Evolutionary conservation across 2,797 vertebrate species (phyloP).

Genomic region (Scleropages formosus): DNA sequence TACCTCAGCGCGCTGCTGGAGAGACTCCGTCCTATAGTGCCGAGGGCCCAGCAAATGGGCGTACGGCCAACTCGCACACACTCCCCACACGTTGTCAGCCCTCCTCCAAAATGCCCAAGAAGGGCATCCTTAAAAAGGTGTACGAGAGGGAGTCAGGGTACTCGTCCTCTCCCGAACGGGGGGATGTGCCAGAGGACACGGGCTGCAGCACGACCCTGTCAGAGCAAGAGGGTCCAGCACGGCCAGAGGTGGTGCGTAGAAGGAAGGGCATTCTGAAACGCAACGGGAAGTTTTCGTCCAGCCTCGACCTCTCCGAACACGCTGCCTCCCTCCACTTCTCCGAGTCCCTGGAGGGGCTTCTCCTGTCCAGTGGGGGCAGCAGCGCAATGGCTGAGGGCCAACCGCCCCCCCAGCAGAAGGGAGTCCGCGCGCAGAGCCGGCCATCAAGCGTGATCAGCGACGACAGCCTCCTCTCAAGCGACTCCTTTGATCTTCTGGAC

Average conservation of each 20-base stretch:
- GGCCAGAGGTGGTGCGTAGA: conserved; percentile 62
- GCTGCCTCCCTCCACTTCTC: conserved; percentile 46
- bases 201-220: conserved; percentile 35
- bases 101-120: conserved; percentile 74
- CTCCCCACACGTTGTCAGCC: conserved; percentile 58
- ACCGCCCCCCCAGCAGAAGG: conserved; percentile 27
- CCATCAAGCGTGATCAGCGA: conserved; percentile 74
- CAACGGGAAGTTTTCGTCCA: conserved; percentile 77
- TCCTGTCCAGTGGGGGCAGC: conserved; percentile 46
- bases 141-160: conserved; percentile 66
- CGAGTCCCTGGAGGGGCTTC: conserved; percentile 59
- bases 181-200: conserved; percentile 31
- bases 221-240: conserved; percentile 47
- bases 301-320: conserved; percentile 61
- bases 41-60: conserved; percentile 33
- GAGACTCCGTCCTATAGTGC: conserved; percentile 40
- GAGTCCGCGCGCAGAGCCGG: conserved; percentile 64
- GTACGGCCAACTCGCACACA: conserved; percentile 40
- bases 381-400: conserved; percentile 30
- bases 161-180: conserved; percentile 61
- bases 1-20: conserved; percentile 41
- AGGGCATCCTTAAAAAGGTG: conserved; percentile 79
- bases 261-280: conserved; percentile 79
- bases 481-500: conserved; percentile 73
- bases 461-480: conserved; percentile 72